Conservation (phyloP, 2,888 invertebrate species). For the Listrodromus nycthemerus region DNA sequence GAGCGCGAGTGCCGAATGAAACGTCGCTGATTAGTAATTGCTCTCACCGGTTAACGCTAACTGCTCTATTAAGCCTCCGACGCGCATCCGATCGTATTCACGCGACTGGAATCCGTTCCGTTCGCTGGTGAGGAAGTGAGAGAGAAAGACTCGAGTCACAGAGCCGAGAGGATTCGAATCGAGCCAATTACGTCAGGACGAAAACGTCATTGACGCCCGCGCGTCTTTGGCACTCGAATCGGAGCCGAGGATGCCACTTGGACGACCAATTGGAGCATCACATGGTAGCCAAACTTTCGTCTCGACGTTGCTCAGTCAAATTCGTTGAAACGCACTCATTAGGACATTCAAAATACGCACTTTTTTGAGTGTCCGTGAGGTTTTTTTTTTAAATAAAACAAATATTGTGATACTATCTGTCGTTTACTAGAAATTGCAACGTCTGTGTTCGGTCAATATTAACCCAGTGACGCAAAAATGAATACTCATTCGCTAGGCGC, state of each 20-base stretch:
- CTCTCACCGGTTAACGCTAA: conserved; percentile 72
- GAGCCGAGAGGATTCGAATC: conserved; percentile 66
- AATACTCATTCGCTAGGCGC: not conserved
- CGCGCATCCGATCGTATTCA: conserved; percentile 70
- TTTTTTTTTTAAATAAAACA: no score
- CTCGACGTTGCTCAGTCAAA: not conserved
- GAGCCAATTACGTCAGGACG: conserved; percentile 68
- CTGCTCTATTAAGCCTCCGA: conserved; percentile 71
- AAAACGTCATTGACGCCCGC: conserved; percentile 64
- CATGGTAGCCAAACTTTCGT: not conserved
- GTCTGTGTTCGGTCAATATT: no score
- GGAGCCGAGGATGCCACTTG: conserved; percentile 22
- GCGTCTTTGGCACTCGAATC: conserved; percentile 26
- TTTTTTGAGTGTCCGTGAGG: no score
- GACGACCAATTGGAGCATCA: not conserved
- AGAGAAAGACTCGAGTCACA: conserved; percentile 41
- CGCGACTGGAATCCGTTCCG: conserved; percentile 61
- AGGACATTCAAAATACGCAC: no score
- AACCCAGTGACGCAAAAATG: not conserved
- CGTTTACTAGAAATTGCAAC: not conserved
- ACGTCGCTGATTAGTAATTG: conserved; percentile 73
- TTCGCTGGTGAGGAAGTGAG: conserved; percentile 29
- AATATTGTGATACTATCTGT: not conserved
- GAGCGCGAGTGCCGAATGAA: conserved; percentile 59
- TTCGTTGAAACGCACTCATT: not conserved